Conservation (phyloP, 2,888 invertebrate species). For the Cordilura impudica region DNA sequence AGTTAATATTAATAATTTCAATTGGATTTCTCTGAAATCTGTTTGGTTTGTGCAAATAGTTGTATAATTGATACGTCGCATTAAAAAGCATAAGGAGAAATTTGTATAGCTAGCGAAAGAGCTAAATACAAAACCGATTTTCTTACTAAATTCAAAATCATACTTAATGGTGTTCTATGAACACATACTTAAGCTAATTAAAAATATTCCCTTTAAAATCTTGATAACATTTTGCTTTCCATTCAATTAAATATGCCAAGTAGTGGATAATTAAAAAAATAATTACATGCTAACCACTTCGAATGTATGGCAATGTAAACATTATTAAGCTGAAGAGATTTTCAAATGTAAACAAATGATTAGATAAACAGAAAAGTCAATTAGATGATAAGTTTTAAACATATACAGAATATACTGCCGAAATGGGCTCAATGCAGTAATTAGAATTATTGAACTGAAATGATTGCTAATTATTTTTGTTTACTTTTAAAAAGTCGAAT, state of each 20-base stretch:
- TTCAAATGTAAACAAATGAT: not conserved
- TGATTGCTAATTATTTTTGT: not conserved
- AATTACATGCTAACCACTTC: not conserved
- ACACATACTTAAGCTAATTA: not conserved
- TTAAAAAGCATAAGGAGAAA: too few species aligned
- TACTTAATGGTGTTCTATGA: too few species aligned
- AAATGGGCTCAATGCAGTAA: not conserved
- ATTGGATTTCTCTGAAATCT: too few species aligned
- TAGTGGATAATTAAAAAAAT: not conserved
- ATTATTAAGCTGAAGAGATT: not conserved
- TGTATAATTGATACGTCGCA: too few species aligned
- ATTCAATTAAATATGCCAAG: conserved; percentile 15
- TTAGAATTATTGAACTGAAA: not conserved
- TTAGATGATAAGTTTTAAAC: not conserved
- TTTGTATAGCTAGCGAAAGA: too few species aligned
- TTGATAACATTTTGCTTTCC: not conserved
- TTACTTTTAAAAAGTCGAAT: not conserved
- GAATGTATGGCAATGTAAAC: not conserved
- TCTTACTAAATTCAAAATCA: too few species aligned
- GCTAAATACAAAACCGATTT: too few species aligned
- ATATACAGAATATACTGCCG: not conserved
- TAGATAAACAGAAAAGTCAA: not conserved
- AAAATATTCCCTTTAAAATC: not conserved
- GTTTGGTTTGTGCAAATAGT: too few species aligned
- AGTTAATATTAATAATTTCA: too few species aligned